Evolutionary conservation across 1,140 invertebrate genomes (phyloP), one percentile per base, ranked within the genome.

Genomic region (Anagrus nilaparvatae): DNA sequence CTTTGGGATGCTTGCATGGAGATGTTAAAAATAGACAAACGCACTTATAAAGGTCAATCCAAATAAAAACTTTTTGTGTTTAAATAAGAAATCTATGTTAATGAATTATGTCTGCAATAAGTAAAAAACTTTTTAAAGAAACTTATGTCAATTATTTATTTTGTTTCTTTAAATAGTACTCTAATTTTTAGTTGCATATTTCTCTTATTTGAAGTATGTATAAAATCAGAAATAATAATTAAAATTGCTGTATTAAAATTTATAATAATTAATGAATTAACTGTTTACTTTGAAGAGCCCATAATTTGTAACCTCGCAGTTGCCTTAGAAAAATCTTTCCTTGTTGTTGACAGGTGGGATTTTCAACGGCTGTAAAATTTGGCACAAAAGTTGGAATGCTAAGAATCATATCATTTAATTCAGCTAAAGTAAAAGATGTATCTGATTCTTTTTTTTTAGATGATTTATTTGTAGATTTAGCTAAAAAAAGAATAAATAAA

Each of bases 281-380:
- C 5, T 3, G 62, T 73, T 74, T 67, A 80, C 79, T 81, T 65
- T 79, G 77, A 46, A 81, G 59, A 32, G 78, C 76, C 79, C 79
- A 81, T 36, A 81, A 50, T 62, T 79, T 80, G 34, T 74, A 71
- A 20, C 75, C 74, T 24, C 75, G 72, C 48, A 81, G 60, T 59
- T 81, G 77, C 43, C 75, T 66, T 41, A 79, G 58, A 46, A 80
- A 73, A 50, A 80, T 76, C 57, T 77, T 76, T 31, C 78, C 71
- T 40, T 81, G 77, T 51, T 76, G 71, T 49, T 76, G 71, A 63
- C 79, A 81, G 55, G 74, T 72, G 21, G 69, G 59, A 59, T 77
- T 71, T 50, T 74, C 69, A 43, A 77, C 71, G 40, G 70, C 67
- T 38, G 72, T 73, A 54, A 77, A 78, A 67, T 78, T 78, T 44